Conservation (phyloP, 2,888 invertebrate species). For the Apamea anceps region DNA sequence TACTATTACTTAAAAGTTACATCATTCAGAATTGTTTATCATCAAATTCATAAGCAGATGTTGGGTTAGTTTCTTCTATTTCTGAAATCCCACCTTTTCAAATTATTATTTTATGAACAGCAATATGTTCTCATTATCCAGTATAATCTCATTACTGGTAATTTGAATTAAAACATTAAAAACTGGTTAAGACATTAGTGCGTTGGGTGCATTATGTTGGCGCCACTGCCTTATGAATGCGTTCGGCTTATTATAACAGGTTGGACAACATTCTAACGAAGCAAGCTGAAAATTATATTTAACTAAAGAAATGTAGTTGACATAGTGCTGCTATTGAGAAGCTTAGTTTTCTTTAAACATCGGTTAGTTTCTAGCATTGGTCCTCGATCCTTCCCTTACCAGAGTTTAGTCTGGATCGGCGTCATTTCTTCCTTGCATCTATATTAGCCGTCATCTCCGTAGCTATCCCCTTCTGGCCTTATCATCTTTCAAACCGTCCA, state of each 20-base stretch:
- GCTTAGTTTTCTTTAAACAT: not conserved
- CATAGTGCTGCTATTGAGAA: slow-evolving; percentile 21
- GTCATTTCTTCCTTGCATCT: not conserved
- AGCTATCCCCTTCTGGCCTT: not conserved
- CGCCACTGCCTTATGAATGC: slow-evolving; percentile 41
- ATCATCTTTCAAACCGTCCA: not conserved
- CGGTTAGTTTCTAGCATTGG: not conserved
- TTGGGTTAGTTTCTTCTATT: not conserved
- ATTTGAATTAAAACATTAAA: slow-evolving; percentile 44
- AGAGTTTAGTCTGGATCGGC: not conserved
- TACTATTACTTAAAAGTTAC: not conserved
- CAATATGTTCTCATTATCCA: slow-evolving; percentile 17
- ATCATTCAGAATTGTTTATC: not conserved
- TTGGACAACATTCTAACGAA: slow-evolving; percentile 54
- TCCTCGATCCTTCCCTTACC: not conserved
- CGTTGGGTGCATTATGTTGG: slow-evolving; percentile 51
- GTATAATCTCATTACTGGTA: slow-evolving; percentile 15
- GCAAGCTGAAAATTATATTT: slow-evolving; percentile 51
- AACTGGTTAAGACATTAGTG: slow-evolving; percentile 51
- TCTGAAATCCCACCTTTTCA: not conserved
- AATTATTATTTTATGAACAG: slow-evolving; percentile 12
- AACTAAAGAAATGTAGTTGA: slow-evolving; percentile 41
- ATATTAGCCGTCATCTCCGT: too few relatives aligned
- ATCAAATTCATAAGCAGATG: not conserved
- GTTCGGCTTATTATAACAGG: slow-evolving; percentile 52